Conservation (phyloP, 2,797 vertebrate genomes). For the Salmo trutta region DNA sequence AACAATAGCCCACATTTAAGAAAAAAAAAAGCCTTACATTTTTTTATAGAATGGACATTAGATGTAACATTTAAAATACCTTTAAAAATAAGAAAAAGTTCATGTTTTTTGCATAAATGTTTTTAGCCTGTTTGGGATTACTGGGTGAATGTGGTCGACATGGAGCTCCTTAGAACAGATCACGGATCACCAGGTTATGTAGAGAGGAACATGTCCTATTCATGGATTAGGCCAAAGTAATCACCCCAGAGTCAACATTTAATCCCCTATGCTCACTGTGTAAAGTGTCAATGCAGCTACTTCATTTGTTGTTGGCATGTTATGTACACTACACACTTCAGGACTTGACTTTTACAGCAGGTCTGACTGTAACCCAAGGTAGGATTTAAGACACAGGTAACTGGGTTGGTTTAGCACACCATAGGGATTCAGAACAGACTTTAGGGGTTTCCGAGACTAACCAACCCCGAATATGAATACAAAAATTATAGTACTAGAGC, state of each 20-base stretch:
- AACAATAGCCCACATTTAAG: no score
- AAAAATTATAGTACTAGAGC: no score
- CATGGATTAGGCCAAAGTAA: slow-evolving; percentile 34
- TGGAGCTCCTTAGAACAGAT: slow-evolving; percentile 38
- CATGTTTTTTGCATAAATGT: not conserved
- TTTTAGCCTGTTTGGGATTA: slow-evolving; percentile 18
- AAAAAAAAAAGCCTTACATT: no score
- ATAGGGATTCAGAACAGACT: not conserved
- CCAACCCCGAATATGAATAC: no score
- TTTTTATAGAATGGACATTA: no score
- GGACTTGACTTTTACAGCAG: not conserved
- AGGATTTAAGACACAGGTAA: not conserved
- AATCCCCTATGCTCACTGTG: slow-evolving; percentile 3
- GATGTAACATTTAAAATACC: not conserved
- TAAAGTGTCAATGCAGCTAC: not conserved
- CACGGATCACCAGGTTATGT: slow-evolving; percentile 11
- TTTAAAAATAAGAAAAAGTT: not conserved
- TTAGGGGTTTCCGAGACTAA: no score
- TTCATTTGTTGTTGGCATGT: not conserved
- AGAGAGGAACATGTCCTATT: slow-evolving; percentile 30
- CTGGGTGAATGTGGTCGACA: not conserved
- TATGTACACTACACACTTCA: not conserved
- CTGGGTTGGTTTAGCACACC: no score
- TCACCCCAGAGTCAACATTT: slow-evolving; percentile 2
- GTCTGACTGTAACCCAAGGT: slow-evolving; percentile 22